phyloP scores from a whole-genome alignment of 2,797 vertebrate genomes.

The Dryobates pubescens region DNA sequence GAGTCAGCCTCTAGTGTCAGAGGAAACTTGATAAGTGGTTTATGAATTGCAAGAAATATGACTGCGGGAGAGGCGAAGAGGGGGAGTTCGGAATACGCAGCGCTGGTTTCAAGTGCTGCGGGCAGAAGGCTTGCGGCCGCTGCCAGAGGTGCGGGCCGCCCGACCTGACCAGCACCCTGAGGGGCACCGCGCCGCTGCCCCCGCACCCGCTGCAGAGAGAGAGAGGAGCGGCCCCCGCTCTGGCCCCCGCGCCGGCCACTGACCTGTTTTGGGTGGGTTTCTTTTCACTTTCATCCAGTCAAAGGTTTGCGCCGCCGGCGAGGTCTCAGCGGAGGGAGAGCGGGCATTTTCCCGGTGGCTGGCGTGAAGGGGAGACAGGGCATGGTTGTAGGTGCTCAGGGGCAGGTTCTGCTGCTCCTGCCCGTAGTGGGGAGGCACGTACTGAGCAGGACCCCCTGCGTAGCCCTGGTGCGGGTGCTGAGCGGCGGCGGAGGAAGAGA shows the following conservation, averaged over 20 bases:
- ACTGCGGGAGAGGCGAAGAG: background rate
- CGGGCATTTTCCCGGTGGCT: constrained; percentile 88
- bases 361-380: constrained; percentile 88
- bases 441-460: constrained; percentile 85
- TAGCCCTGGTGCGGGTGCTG: constrained; percentile 90
- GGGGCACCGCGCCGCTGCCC: background rate
- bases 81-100: background rate
- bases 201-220: background rate
- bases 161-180: background rate
- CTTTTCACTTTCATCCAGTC: constrained; percentile 99
- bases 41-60: constrained; percentile 54
- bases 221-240: background rate
- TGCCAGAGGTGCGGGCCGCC: background rate
- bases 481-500: constrained; percentile 87
- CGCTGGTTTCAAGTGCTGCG: background rate
- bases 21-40: constrained; percentile 49
- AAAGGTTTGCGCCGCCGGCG: constrained; percentile 91
- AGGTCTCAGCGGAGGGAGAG: constrained; percentile 88
- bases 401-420: constrained; percentile 87
- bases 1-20: constrained; percentile 54
- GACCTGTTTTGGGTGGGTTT: constrained; percentile 98
- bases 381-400: constrained; percentile 85
- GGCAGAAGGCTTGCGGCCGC: background rate
- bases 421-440: constrained; percentile 86
- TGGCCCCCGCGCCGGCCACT: constrained; percentile 59